Base-by-base conservation (phyloP, 2,797 vertebrate species). In the Cyclopterus lumpus region DNA sequence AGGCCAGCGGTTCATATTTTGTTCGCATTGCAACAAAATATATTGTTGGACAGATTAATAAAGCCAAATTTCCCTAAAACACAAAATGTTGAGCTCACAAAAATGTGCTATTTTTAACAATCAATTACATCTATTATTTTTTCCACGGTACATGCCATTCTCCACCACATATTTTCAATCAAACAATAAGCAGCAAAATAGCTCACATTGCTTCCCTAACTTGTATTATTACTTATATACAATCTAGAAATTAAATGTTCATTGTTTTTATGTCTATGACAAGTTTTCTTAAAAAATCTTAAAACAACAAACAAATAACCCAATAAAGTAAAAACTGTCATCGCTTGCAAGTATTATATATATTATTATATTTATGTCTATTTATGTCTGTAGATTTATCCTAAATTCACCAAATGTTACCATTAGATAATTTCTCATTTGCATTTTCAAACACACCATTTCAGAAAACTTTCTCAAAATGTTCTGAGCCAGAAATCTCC, bases 1-100 rank as follows among this genome's bases (percentile, higher is more conserved):
- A 63, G 48, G 64, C 59, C 61, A 61, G 42, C 64, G 51, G 65
- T 51, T 26, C 1, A 34, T 28, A 32, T 38, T 54, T 24, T 60
- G 26, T 36, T 77, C 0, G 1, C 40, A 55, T 40, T 0, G 1
- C 10, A 70, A 51, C 34, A 48, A 16, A 32, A 44, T 5, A 75
- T 20, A 30, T 38, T 48, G 46, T 63, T 67, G 1, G 71, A 36
- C 28, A 7, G 28, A 20, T 11, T 11, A n/a, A 24, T 42, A 6
- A 38, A 24, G 24, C 1, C 6, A 59, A 1, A 10, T 55, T 42
- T 48, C 3, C 1, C 34, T 5, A 57, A 34, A 30, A 53, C 3
- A 54, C 8, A 24, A 53, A 1, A 15, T 32, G 40, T n/a, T 20
- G n/a, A 49, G 7, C 22, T 40, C 14, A 16, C 5, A 49, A 28